Conservation (phyloP, 2,888 invertebrate species). For the Dasypolia templi region DNA sequence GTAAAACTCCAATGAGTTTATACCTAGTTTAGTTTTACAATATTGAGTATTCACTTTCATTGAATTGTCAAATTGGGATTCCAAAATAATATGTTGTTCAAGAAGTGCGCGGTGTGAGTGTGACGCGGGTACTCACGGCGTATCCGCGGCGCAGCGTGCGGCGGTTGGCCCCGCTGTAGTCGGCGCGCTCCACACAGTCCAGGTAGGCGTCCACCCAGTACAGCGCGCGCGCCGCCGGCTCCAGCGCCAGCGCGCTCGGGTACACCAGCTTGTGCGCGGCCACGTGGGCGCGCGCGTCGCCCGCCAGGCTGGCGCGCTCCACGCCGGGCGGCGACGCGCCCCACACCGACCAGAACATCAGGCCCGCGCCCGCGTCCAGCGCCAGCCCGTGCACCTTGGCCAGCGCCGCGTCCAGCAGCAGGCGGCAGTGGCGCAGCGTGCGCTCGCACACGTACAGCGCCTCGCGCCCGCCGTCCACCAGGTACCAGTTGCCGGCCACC, state of each 20-base stretch:
- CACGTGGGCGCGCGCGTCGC: constrained; percentile 90
- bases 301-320: constrained; percentile 92
- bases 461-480: constrained; percentile 92
- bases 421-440: constrained; percentile 91
- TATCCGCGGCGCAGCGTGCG: constrained; percentile 90
- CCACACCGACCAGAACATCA: constrained; percentile 95
- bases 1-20: not conserved
- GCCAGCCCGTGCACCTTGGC: constrained; percentile 94
- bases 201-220: constrained; percentile 96
- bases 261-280: constrained; percentile 93
- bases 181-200: constrained; percentile 94
- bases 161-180: constrained; percentile 93
- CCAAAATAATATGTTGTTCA: not conserved
- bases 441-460: constrained; percentile 93
- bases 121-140: constrained; percentile 76
- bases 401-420: constrained; percentile 92
- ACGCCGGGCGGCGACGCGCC: constrained; percentile 92
- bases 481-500: constrained; percentile 96
- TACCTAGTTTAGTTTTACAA: not conserved
- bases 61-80: not conserved
- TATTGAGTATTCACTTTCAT: not conserved
- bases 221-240: constrained; percentile 92
- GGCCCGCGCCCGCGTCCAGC: constrained; percentile 92
- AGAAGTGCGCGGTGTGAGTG: not conserved
- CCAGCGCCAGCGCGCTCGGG: constrained; percentile 93